phyloP scores from a whole-genome alignment of 2,113 vertebrate species.

The Myxocyprinus asiaticus region DNA sequence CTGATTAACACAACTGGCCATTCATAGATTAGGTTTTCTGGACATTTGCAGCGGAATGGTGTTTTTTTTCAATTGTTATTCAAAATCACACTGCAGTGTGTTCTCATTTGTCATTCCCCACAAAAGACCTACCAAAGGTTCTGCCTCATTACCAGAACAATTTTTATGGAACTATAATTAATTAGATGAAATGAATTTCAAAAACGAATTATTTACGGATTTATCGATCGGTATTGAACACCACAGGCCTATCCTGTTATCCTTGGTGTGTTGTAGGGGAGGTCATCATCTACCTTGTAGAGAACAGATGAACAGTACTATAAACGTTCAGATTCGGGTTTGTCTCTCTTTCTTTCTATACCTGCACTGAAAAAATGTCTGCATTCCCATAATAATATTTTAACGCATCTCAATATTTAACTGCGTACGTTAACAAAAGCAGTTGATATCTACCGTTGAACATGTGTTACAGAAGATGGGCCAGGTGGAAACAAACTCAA shows the following conservation, averaged over 20 bases:
- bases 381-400: too few species aligned
- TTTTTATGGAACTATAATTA: conserved; percentile 68
- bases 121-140: conserved; percentile 5
- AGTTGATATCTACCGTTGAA: too few species aligned
- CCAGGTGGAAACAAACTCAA: too few species aligned
- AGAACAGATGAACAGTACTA: conserved; percentile 48
- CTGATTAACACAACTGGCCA: neutral
- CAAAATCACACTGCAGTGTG: conserved; percentile 6
- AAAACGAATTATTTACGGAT: conserved; percentile 80
- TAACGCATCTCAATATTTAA: too few species aligned
- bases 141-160: conserved; percentile 23
- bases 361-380: too few species aligned
- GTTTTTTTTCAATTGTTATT: conserved; percentile 22
- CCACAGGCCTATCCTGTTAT: conserved; percentile 70
- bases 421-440: too few species aligned
- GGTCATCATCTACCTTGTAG: conserved; percentile 65
- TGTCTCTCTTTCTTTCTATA: too few species aligned
- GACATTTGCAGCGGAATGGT: neutral
- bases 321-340: too few species aligned
- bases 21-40: conserved; percentile 9
- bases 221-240: conserved; percentile 76
- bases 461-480: too few species aligned
- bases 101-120: conserved; percentile 35
- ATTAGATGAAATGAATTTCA: conserved; percentile 77
- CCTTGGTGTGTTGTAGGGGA: conserved; percentile 68